Percentiles rank a stretch among this genome's conserved stretches.
These are phyloP conservation scores for Chloroceryle aenea DNA, from an alignment of 2,113 vertebrate genomes.

Conservation along the genomic window DNA sequence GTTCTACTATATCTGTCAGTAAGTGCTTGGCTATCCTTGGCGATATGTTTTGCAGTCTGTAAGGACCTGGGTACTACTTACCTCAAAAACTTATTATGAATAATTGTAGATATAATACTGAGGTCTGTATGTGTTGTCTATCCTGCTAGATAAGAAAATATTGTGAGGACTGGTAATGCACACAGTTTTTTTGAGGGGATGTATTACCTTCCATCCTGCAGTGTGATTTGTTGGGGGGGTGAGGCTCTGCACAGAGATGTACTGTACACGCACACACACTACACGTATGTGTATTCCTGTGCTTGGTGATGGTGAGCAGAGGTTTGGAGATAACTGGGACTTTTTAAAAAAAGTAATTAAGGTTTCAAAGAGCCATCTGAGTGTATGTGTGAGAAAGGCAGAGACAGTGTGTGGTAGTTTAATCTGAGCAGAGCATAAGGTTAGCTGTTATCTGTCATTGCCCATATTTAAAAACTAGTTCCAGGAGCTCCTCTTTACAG, in stretches of 20 bases:
- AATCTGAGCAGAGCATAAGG: slow-evolving; percentile 2
- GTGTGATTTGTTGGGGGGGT: not conserved
- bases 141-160: not conserved
- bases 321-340: not conserved
- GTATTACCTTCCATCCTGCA: not conserved
- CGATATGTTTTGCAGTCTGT: not conserved
- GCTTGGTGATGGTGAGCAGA: not conserved
- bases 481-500: not conserved
- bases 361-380: not conserved
- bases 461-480: not conserved
- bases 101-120: not conserved
- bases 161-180: not conserved
- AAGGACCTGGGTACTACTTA: not conserved
- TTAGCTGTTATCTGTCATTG: slow-evolving; percentile 40
- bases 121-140: not conserved
- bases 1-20: not conserved
- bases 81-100: not conserved
- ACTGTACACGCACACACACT: not conserved
- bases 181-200: not conserved
- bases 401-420: not conserved
- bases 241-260: not conserved
- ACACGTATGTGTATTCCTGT: rapidly evolving
- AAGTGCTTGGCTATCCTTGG: not conserved
- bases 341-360: not conserved
- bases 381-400: not conserved